Evolutionary conservation across 2,113 vertebrate species (phyloP).

Genomic region (Calyptomena viridis): DNA sequence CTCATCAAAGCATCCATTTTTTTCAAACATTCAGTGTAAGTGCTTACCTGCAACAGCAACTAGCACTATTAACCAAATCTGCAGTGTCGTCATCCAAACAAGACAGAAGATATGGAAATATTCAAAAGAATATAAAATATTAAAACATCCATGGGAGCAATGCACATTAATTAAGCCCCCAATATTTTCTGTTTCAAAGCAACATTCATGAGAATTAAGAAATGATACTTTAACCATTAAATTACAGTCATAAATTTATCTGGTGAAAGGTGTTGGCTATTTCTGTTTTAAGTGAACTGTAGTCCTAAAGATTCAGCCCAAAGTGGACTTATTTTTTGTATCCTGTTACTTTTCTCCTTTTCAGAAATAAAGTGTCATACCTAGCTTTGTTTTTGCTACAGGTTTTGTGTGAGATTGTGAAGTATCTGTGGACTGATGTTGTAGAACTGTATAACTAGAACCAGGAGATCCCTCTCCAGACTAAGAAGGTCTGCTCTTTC

Average conservation of each 20-base stretch:
- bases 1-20: constrained; percentile 1
- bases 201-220: not conserved
- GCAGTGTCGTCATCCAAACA: not conserved
- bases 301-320: not conserved
- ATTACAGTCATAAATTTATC: not conserved
- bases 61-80: not conserved
- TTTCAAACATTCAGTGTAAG: not conserved
- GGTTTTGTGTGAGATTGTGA: not conserved
- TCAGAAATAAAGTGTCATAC: not conserved
- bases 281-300: not conserved
- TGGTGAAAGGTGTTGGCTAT: not conserved
- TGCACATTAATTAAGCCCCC: not conserved
- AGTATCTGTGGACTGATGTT: not conserved
- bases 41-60: not conserved
- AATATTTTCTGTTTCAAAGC: not conserved
- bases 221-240: not conserved
- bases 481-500: not conserved
- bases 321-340: not conserved
- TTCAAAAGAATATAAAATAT: not conserved
- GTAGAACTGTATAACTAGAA: not conserved
- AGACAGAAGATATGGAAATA: not conserved
- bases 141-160: not conserved
- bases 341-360: not conserved
- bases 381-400: not conserved
- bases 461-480: not conserved